A percentile compares a stretch with the other conserved stretches of the same genome.
Evolutionary conservation across 2,797 vertebrate species (phyloP).

Genomic region (Bradypodion pumilum): DNA sequence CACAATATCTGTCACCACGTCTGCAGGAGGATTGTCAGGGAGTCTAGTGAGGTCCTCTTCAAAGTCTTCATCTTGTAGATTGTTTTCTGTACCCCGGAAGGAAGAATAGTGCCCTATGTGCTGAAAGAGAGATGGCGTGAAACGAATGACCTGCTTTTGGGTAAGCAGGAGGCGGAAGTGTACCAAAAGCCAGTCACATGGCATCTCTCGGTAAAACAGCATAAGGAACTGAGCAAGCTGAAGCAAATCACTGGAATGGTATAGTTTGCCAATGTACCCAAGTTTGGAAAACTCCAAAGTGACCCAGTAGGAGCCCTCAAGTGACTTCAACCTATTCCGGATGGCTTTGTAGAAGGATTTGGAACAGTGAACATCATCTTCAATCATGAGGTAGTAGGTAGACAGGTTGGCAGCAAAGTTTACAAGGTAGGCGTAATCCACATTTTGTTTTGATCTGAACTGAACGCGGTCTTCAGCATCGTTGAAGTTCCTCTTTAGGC

Average conservation of each 20-base stretch:
- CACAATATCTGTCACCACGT: conserved; percentile 72
- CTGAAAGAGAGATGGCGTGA: conserved; percentile 85
- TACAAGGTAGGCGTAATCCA: conserved; percentile 84
- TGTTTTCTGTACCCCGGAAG: conserved; percentile 77
- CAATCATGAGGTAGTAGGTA: conserved; percentile 86
- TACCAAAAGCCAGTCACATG: conserved; percentile 84
- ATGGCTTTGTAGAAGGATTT: conserved; percentile 81
- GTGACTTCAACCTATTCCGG: conserved; percentile 70
- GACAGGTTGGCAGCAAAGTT: conserved; percentile 80
- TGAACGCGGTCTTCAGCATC: conserved; percentile 76
- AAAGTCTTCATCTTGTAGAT: conserved; percentile 79
- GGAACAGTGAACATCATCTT: conserved; percentile 79
- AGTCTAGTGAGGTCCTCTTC: conserved; percentile 41
- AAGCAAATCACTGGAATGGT: conserved; percentile 80
- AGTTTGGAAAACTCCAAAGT: conserved; percentile 88
- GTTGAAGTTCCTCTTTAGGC: conserved; percentile 81
- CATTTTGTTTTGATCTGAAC: conserved; percentile 88
- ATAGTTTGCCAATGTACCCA: conserved; percentile 88
- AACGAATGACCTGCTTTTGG: conserved; percentile 78
- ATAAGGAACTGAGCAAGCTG: conserved; percentile 82
- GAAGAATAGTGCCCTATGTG: conserved; percentile 81
- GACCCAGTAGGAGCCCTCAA: conserved; percentile 75
- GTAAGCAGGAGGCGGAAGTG: conserved; percentile 82
- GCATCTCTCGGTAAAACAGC: conserved; percentile 89
- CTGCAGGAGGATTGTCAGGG: conserved; percentile 71